These are phyloP conservation scores for Galagoides demidoff DNA, from an alignment of 2,797 vertebrate genomes.

Conservation along the genomic window DNA sequence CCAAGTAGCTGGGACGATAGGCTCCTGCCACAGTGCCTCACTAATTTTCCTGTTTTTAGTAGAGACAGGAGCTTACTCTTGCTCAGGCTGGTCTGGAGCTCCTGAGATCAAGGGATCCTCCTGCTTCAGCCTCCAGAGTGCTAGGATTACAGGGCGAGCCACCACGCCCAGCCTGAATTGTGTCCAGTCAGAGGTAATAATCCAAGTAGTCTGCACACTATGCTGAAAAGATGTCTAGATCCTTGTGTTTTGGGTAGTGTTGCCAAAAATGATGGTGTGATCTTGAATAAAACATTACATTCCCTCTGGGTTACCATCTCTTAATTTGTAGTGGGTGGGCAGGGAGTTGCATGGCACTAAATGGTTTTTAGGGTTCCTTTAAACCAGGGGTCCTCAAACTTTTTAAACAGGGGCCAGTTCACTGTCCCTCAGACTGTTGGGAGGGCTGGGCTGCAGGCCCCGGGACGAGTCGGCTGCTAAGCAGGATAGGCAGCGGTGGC, in stretches of 20 bases:
- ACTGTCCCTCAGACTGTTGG: no score
- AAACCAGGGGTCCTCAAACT: background rate
- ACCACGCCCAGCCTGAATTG: background rate
- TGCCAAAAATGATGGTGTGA: background rate
- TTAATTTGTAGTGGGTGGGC: background rate
- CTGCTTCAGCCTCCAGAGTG: background rate
- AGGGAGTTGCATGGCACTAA: background rate
- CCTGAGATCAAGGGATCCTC: background rate
- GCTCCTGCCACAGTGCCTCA: no score
- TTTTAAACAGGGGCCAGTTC: no score
- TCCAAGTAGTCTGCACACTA: accelerated
- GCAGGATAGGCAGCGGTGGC: no score
- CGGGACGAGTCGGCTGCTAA: no score
- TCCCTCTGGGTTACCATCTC: background rate
- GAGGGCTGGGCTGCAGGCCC: no score
- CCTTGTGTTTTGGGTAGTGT: conserved; percentile 16
- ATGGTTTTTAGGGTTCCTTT: background rate
- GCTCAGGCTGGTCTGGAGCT: background rate
- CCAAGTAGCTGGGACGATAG: background rate
- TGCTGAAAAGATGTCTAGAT: background rate
- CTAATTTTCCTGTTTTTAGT: background rate
- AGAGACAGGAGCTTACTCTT: background rate
- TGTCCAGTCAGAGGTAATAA: background rate
- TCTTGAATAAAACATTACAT: background rate
- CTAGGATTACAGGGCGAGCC: background rate